Evolutionary conservation across 2,113 vertebrate genomes (phyloP), one percentile per base, ranked within the genome.

Genomic region (Notechis scutatus): DNA sequence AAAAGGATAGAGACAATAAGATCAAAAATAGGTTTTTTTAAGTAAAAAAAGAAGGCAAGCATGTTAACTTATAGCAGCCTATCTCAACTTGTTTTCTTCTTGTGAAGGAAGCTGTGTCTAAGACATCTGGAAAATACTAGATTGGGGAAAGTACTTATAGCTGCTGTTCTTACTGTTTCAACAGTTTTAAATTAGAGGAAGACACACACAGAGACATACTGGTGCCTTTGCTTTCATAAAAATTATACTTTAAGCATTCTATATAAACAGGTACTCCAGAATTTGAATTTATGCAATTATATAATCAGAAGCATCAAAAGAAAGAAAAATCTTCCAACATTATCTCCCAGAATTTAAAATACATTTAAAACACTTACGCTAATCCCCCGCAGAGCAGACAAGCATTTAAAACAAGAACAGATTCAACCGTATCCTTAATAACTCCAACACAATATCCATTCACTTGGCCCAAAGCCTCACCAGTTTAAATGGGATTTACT

Each of bases 401-500:
- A 64, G 50, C 42, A 14, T 89, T 81, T 52, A 24, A 50, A 34
- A 50, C 55, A 90, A 93, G 64, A 61, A 86, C 89, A 90, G 85
- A 18, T 64, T 42, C 92, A 90, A 61, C 55, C 21, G 23, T 47
- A 64, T 59, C 81, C 50, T 86, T 54, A 93, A 64, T 47, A 92
- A 50, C 47, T 29, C 74, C 74, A 47, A 57, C n/a, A 9, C 55
- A 47, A 91, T n/a, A 92, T 39, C 11, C 3, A 89, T 92, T 89
- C 55, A 47, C 26, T 89, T 81, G 92, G 92, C 64, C 14, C 11
- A 24, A 90, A 87, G 81, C 64, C 24, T 45, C 89, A 26, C 18
- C 55, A 39, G 39, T 90, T 90, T 87, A 90, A 90, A 93, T 45
- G 56, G 47, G 86, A 90, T 34, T 61, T 90, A 93, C 26, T 90